These are phyloP conservation scores for Macroteleia sp. DNA, from an alignment of 2,888 invertebrate genomes.

Conservation along the genomic window DNA sequence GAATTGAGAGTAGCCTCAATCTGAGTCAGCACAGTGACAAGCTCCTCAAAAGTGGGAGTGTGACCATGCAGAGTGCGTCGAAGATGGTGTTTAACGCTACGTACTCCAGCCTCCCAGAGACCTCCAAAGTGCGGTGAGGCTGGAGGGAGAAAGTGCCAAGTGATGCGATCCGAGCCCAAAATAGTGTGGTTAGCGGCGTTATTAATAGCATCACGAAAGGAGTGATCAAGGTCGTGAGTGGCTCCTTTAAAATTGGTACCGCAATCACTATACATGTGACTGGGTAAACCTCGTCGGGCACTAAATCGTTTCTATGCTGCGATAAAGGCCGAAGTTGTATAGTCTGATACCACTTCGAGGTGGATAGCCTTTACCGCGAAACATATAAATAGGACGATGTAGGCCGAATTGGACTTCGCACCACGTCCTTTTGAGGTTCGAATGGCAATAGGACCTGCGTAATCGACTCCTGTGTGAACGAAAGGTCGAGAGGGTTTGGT, in stretches of 20 bases:
- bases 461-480: background rate
- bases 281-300: slow-evolving; percentile 32
- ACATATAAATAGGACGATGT: background rate
- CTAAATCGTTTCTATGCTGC: slow-evolving; percentile 34
- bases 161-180: slow-evolving; percentile 12
- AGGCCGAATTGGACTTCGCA: background rate
- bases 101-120: slow-evolving; percentile 76
- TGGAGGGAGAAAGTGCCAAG: slow-evolving; percentile 77
- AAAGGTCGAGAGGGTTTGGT: too few species aligned
- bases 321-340: background rate
- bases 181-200: too few species aligned
- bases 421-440: background rate
- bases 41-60: slow-evolving; percentile 8
- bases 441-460: background rate
- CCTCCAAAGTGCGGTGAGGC: slow-evolving; percentile 75
- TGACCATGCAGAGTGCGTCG: too few species aligned
- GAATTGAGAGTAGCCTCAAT: background rate
- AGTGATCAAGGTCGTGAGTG: slow-evolving; percentile 8
- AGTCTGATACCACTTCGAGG: background rate
- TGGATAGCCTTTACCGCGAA: background rate
- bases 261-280: slow-evolving; percentile 28
- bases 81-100: slow-evolving; percentile 74
- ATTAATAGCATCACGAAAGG: too few species aligned
- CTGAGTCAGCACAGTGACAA: background rate
- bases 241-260: slow-evolving; percentile 46